Evolutionary conservation across 2,113 vertebrate genomes (phyloP).

Genomic region (Trogon melanurus): DNA sequence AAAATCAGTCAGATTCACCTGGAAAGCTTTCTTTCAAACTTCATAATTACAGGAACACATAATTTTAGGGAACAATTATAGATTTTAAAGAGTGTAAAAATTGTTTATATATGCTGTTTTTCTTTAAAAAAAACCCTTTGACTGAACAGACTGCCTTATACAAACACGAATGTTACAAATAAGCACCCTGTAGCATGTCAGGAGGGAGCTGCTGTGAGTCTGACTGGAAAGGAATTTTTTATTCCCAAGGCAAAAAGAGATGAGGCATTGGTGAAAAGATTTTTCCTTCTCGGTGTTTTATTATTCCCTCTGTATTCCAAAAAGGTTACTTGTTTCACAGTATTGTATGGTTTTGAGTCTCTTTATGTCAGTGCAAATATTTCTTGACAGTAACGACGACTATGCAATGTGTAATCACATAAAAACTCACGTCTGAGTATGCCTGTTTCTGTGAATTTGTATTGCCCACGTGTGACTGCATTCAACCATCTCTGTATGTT

Average conservation of each 20-base stretch:
- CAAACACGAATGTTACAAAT: background rate
- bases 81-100: background rate
- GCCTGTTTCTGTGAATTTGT: background rate
- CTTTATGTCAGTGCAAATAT: background rate
- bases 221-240: slow-evolving; percentile 4
- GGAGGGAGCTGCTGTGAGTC: background rate
- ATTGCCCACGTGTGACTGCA: background rate
- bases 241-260: slow-evolving; percentile 4
- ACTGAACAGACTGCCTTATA: background rate
- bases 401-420: background rate
- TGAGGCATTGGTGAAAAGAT: background rate
- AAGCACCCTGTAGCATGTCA: background rate
- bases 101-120: background rate
- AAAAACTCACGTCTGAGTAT: background rate
- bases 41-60: background rate
- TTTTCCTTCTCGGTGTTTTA: background rate
- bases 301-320: background rate
- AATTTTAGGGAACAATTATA: background rate
- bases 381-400: background rate
- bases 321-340: background rate
- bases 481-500: background rate
- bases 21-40: background rate
- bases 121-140: background rate
- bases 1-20: background rate
- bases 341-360: background rate